phyloP scores from a whole-genome alignment of 2,113 vertebrate species.

The Eclectus roratus region DNA sequence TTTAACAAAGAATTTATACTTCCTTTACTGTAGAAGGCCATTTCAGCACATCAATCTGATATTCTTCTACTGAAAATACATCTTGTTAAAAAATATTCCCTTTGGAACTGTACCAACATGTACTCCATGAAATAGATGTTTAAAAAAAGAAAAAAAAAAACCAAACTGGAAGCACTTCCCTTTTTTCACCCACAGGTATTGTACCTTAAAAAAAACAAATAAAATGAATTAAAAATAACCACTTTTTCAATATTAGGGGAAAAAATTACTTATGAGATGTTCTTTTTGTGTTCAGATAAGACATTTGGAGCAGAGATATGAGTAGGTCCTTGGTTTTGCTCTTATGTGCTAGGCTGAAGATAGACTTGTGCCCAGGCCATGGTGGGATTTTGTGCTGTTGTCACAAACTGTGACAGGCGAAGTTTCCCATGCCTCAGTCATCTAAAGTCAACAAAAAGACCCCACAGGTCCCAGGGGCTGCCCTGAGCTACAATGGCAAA shows the following conservation, averaged over 20 bases:
- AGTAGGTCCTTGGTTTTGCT: not conserved
- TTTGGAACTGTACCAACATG: not conserved
- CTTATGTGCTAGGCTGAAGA: not conserved
- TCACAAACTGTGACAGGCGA: not conserved
- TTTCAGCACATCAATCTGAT: not conserved
- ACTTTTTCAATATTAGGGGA: not conserved
- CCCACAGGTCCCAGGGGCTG: not conserved
- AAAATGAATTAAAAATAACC: not conserved
- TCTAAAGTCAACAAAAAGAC: not conserved
- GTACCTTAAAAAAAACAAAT: not conserved
- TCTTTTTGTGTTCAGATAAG: not conserved
- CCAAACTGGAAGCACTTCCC: not conserved
- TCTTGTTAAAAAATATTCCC: not conserved
- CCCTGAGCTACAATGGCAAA: not conserved
- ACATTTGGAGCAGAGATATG: not conserved
- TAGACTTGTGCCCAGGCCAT: not conserved
- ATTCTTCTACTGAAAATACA: not conserved
- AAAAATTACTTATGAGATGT: fast-evolving
- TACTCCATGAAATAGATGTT: not conserved
- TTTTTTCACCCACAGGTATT: no score
- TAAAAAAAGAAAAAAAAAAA: not conserved
- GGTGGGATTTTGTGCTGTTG: not conserved
- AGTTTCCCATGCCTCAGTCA: not conserved
- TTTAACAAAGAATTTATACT: conserved; percentile 15
- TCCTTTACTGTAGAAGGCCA: not conserved